These are phyloP conservation scores for Catalaphyllia jardinei DNA, from an alignment of 64 coral and sea anemone genomes.

Conservation along the genomic window DNA sequence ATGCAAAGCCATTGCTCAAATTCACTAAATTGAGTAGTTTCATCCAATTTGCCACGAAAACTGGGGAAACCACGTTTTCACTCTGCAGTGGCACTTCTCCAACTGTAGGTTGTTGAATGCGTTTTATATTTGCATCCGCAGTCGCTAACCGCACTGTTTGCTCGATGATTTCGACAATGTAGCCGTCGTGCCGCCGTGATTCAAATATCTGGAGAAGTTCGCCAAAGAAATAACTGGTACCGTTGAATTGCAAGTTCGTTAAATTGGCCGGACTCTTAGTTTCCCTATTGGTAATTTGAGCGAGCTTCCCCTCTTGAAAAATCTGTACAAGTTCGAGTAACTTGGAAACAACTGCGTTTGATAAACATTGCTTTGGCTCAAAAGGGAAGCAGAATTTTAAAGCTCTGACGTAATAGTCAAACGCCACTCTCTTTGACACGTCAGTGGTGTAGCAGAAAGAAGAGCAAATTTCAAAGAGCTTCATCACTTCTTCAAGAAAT, in stretches of 20 bases:
- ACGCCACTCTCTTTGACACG: background rate
- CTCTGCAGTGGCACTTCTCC: background rate
- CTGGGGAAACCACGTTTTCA: background rate
- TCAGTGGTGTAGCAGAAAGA: constrained; percentile 11
- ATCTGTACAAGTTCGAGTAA: constrained; percentile 17
- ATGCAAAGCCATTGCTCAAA: constrained; percentile 11
- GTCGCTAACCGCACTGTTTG: background rate
- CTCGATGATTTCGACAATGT: background rate
- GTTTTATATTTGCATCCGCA: background rate
- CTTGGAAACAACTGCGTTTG: background rate
- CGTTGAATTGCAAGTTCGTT: background rate
- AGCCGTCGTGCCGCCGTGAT: background rate
- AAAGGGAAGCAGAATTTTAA: constrained; percentile 19
- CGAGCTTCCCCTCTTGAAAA: background rate
- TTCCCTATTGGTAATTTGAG: too few relatives aligned
- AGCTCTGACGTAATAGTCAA: background rate
- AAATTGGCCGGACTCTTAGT: background rate
- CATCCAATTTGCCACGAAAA: background rate
- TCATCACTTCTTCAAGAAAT: background rate
- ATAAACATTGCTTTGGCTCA: background rate
- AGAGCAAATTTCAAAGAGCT: constrained; percentile 8
- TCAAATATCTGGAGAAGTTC: background rate
- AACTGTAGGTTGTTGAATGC: background rate
- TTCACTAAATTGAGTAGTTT: background rate
- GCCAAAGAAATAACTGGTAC: background rate